These are phyloP conservation scores for Lacerta viridis DNA, from an alignment of 2,797 vertebrate species.

Conservation along the genomic window DNA sequence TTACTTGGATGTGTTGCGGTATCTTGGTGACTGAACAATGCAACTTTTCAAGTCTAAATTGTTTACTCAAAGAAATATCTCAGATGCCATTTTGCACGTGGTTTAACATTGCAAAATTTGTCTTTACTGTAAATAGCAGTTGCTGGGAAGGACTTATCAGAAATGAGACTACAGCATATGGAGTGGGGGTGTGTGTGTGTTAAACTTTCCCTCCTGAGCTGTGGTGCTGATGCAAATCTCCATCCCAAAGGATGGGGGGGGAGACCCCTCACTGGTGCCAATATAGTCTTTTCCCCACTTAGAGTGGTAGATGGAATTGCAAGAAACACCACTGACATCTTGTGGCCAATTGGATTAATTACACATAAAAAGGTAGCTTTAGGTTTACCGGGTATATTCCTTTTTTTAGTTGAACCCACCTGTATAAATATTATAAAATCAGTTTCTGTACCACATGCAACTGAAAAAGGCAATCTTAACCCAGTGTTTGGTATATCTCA, in stretches of 20 bases:
- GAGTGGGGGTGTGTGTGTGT: too few species aligned
- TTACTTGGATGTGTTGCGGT: neutral
- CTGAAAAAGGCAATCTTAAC: neutral
- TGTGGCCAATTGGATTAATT: constrained; percentile 71
- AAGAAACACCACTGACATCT: constrained; percentile 75
- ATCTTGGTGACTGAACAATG: neutral
- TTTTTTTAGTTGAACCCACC: neutral
- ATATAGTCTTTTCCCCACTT: neutral
- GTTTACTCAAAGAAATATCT: neutral
- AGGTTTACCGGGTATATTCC: neutral
- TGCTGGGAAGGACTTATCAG: neutral
- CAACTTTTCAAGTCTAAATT: neutral
- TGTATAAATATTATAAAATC: constrained; percentile 1
- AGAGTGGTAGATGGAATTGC: neutral
- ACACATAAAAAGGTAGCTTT: neutral
- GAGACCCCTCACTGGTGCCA: neutral
- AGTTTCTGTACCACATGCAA: neutral
- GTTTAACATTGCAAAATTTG: neutral
- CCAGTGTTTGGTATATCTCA: neutral
- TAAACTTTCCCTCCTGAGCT: too few species aligned
- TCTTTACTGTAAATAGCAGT: neutral
- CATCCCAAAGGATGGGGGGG: neutral
- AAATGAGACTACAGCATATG: too few species aligned
- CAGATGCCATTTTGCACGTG: neutral
- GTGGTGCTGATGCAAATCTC: neutral